Evolutionary conservation across 1,140 invertebrate species (phyloP).

Genomic region (Chironomus tepperi): DNA sequence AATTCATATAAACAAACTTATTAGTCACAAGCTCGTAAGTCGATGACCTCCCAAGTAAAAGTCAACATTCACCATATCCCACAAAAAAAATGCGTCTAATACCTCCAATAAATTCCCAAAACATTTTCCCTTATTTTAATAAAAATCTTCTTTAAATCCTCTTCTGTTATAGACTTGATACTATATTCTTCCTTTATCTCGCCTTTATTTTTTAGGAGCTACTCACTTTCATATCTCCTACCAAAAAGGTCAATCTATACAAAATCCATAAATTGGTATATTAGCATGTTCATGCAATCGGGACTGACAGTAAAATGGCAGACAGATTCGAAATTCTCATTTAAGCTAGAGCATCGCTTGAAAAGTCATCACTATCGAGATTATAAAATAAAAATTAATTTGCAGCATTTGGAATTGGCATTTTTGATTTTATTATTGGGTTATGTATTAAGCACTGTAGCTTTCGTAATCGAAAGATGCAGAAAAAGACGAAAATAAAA

Average conservation of each 20-base stretch:
- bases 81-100: too few relatives aligned
- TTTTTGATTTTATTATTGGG: neutral
- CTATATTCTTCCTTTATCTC: neutral
- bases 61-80: too few relatives aligned
- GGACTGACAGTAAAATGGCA: slow-evolving; percentile 8
- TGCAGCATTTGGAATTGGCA: slow-evolving; percentile 19
- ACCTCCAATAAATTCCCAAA: too few relatives aligned
- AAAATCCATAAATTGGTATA: slow-evolving; percentile 15
- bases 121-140: too few relatives aligned
- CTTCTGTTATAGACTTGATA: neutral
- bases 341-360: neutral
- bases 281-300: slow-evolving; percentile 20
- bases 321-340: neutral
- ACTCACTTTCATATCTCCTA: neutral
- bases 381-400: neutral
- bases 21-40: too few relatives aligned
- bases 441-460: neutral
- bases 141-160: too few relatives aligned
- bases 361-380: neutral
- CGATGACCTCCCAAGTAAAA: too few relatives aligned
- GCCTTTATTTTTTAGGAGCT: neutral
- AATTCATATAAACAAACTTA: too few relatives aligned
- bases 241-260: slow-evolving; percentile 12
- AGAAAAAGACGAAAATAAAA: neutral
- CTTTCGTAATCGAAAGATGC: neutral